Evolutionary conservation across 2,888 invertebrate genomes (phyloP), one percentile per base, ranked within the genome.

Genomic region (Norana najaformis): DNA sequence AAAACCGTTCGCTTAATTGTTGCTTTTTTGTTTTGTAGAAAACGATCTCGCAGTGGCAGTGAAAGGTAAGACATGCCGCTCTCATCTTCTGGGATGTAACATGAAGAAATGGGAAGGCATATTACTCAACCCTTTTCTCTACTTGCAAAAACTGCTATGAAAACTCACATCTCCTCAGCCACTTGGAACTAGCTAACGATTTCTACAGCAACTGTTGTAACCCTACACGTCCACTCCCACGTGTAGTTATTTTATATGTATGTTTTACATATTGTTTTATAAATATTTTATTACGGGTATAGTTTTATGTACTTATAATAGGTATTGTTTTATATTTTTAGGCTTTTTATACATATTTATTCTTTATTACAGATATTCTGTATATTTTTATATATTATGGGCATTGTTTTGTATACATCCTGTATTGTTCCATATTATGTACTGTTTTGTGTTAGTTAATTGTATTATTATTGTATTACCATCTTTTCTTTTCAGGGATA

Each of bases 1-100:
- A n/a, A n/a, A n/a, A n/a, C n/a, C n/a, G n/a, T n/a, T n/a, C n/a
- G n/a, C n/a, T n/a, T n/a, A n/a, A n/a, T n/a, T n/a, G n/a, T n/a
- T n/a, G n/a, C n/a, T n/a, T 3, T 47, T 47, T 47, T 47, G 30
- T 30, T 69, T 69, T 69, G 69, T 69, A 69, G 69, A 69, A 69
- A 69, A 69, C 69, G n/a, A 30, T 69, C 69, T 69, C 69, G n/a
- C 69, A 69, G 69, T n/a, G 69, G 69, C 69, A n/a, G n/a, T 69
- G 69, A 69, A 69, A 69, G n/a, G 69, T 69, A 69, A 69, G 69
- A 69, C 2, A 53, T 69, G 69, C 3, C 13, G n/a, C n/a, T 69
- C 1, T 23, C 6, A 16, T 69, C 0, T n/a, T 69, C n/a, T 69
- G 69, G 30, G 8, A 8, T 69, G n/a, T 8, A 69, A 69, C 11